Evolutionary conservation across 92 coral and sea anemone genomes (phyloP), one percentile per base, ranked within the genome.

Genomic region (Epizoanthus scotinus): DNA sequence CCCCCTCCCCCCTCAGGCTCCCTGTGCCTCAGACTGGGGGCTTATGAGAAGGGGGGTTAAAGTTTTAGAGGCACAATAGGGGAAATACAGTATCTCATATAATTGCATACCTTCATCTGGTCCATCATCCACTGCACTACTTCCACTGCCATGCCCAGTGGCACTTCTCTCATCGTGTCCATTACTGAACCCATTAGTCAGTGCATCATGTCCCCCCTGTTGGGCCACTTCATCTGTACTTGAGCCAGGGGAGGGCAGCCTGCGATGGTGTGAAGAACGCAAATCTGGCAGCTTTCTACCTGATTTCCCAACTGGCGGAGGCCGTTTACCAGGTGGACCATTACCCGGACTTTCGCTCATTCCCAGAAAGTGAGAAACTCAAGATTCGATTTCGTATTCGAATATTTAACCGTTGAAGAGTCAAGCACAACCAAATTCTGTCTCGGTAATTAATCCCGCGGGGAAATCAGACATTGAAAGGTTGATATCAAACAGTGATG

Each of bases 181-280:
- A 8, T 31, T 34, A 75, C 27, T 24, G 13, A 75, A 20, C 21
- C 54, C 81, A 75, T 59, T 59, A 13, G 22, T 57, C 22, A 20
- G 24, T 17, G 8, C 62, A 10, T 58, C 38, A 28, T 59, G 55
- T 59, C 56, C 63, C n/a, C 38, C 81, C 56, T 75, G 67, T 21
- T 58, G 68, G 13, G 22, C 47, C 24, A 29, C 40, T 29, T 28
- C 55, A 60, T 14, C 62, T 18, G 20, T 54, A 36, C 15, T 20
- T 60, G 60, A 67, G 62, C 77, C 84, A 25, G 97, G 93, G 63
- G 91, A 92, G 13, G 97, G 93, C 14, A 89, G 77, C 56, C 86
- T 92, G 18, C 97, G 87, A 47, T 80, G 81, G 53, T 74, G 81
- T 14, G 55, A 13, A 2, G 67, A 88, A 34, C 82, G 26, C 22